Base-by-base conservation (phyloP, 2,113 vertebrate genomes). In the Lethenteron camtschaticum region DNA sequence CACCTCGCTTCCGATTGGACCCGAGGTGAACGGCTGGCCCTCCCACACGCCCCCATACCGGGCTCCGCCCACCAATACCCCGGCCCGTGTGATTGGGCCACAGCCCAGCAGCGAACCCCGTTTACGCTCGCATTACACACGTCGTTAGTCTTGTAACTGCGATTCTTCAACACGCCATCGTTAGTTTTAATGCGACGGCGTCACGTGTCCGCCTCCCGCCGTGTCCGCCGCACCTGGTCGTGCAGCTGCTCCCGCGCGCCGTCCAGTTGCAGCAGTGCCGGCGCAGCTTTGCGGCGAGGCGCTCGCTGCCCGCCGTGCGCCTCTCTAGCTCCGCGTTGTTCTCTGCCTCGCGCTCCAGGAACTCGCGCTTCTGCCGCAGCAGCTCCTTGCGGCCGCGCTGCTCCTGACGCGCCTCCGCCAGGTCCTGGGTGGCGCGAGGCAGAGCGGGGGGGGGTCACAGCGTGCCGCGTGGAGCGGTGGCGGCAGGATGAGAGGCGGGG, bases 271-370 rank as follows among this genome's bases (percentile, higher is more conserved):
- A 86, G 88, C 71, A 83, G 76, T 0, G 87, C 82, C 73, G 75
- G 69, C 76, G 79, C 57, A 85, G 83, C 73, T 78, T 84, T 56
- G 75, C 69, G 24, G 81, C 81, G 73, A 81, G 82, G 8, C 77
- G 78, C n/a, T 87, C 84, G 57, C 79, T 74, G 6, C 12, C 12
- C 3, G 75, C 66, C 69, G 87, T 85, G 76, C 79, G 87, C 78
- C 80, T 87, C 74, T 95, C 85, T n/a, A 76, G 82, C 24, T 95
- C 87, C 74, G 74, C 74, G 57, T 96, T 99, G 79, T 91, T 94
- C 14, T 83, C 80, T 58, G 75, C 81, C 78, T 90, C 86, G 14
- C 76, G 82, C 4, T 85, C 80, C 76, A 94, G 77, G 75, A 90
- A 84, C 56, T 80, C 77, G 71, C 79, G 80, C 77, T 81, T 86